phyloP scores from a whole-genome alignment of 2,113 vertebrate genomes.

The Oryzias melastigma region DNA sequence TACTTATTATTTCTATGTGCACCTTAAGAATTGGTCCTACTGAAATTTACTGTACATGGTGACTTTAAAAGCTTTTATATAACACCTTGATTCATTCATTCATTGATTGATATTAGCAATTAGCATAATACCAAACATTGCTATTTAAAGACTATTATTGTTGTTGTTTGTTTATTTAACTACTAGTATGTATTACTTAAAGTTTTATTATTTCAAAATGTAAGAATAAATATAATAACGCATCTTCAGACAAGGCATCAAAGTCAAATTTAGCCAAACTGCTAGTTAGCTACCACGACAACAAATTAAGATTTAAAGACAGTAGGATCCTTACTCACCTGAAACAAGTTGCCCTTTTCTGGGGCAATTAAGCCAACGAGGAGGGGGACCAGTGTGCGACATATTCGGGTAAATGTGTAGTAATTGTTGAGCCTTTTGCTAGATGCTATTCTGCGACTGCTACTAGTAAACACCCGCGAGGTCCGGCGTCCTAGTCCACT shows the following conservation, averaged over 20 bases:
- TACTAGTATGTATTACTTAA: too few species aligned
- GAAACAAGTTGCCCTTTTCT: constrained; percentile 92
- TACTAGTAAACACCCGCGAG: neutral
- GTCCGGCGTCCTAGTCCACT: constrained; percentile 31
- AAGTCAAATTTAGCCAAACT: too few species aligned
- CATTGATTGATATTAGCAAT: neutral
- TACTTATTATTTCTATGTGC: too few species aligned
- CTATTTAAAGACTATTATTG: neutral
- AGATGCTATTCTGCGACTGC: neutral
- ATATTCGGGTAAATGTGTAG: constrained; percentile 50
- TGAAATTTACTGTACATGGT: too few species aligned
- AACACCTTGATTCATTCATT: too few species aligned
- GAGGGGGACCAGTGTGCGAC: constrained; percentile 90
- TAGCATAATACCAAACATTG: neutral
- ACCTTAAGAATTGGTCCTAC: too few species aligned
- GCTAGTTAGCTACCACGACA: too few species aligned
- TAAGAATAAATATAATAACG: too few species aligned
- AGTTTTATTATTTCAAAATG: too few species aligned
- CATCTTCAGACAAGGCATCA: too few species aligned
- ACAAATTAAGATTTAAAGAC: neutral
- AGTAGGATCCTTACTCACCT: constrained; percentile 72
- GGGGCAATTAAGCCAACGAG: constrained; percentile 93
- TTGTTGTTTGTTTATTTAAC: too few species aligned
- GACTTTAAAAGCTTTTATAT: too few species aligned
- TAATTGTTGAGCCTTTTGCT: constrained; percentile 1